Evolutionary conservation across 2,113 vertebrate species (phyloP).

Genomic region (Ia io): DNA sequence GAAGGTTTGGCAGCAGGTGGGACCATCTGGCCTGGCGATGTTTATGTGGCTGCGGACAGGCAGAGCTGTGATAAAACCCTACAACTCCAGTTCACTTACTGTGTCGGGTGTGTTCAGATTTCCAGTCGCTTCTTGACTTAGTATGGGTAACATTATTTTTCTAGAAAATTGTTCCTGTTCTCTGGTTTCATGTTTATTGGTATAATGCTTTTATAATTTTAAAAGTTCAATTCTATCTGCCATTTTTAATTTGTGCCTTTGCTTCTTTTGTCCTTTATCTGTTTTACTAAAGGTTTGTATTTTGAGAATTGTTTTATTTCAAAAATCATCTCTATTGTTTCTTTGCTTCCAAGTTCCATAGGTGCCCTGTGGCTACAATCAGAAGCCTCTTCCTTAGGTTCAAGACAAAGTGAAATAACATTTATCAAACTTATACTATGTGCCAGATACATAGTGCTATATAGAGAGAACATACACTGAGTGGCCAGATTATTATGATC

Average conservation of each 20-base stretch:
- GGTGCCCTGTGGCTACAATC: fast-evolving
- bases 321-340: background rate
- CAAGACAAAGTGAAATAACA: background rate
- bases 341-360: background rate
- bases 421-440: background rate
- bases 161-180: background rate
- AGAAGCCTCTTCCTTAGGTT: background rate
- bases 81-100: background rate
- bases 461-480: too few species aligned
- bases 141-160: background rate
- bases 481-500: too few species aligned
- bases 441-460: too few species aligned
- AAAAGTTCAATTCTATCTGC: background rate
- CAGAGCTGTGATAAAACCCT: background rate
- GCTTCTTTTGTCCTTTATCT: background rate
- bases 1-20: slow-evolving; percentile 27
- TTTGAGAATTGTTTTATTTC: too few species aligned
- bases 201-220: background rate
- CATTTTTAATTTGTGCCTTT: background rate
- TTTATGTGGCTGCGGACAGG: background rate
- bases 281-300: background rate
- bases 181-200: background rate
- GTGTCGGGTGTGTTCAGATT: background rate
- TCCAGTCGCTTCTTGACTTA: background rate
- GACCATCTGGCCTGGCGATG: slow-evolving; percentile 41